Base-by-base conservation (phyloP, 1,140 invertebrate genomes). In the Drosophila dunni region DNA sequence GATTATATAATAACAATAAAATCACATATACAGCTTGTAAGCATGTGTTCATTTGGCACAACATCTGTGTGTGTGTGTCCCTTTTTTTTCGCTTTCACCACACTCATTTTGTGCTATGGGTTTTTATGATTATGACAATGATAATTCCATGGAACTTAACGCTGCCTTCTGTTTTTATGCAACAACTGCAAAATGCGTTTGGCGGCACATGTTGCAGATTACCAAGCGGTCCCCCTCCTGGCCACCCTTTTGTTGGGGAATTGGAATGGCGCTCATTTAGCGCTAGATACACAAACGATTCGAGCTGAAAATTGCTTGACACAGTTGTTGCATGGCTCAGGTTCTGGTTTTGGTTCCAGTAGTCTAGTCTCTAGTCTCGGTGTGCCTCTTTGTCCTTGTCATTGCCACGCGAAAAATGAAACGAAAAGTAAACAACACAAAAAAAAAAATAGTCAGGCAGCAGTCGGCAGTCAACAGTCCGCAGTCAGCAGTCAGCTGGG, bases 71-170 rank as follows among this genome's bases (percentile, higher is more conserved):
- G 29, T 36, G 33, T 2, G 2, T 36, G 13, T 10, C 20, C 20
- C 1, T 48, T 29, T 29, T 29, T 29, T 53, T 53, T 53, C 11
- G 15, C 45, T 36, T 8, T 13, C 29, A 6, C 10, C 29, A 10
- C 42, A n/a, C 48, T 38, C 62, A 64, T 36, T 24, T 48, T 46
- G n/a, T 40, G 2, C 42, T 60, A 69, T 77, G 68, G 51, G 71
- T 75, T 86, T 86, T 86, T 83, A 88, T 83, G 83, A 86, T 83
- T 88, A 88, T 86, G 76, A 74, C 83, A 74, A 88, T 79, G 83
- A 86, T 88, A 79, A 88, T 86, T 74, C 72, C 65, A 63, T 77
- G 80, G 68, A 78, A 68, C 65, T 66, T 71, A 62, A 57, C 50
- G 75, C 20, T 44, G 71, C 48, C 66, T 78, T 61, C 82, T 76